A percentile compares a stretch with the other conserved stretches of the same genome.
Evolutionary conservation across 2,113 vertebrate genomes (phyloP).

Genomic region (Puffinus mauretanicus): DNA sequence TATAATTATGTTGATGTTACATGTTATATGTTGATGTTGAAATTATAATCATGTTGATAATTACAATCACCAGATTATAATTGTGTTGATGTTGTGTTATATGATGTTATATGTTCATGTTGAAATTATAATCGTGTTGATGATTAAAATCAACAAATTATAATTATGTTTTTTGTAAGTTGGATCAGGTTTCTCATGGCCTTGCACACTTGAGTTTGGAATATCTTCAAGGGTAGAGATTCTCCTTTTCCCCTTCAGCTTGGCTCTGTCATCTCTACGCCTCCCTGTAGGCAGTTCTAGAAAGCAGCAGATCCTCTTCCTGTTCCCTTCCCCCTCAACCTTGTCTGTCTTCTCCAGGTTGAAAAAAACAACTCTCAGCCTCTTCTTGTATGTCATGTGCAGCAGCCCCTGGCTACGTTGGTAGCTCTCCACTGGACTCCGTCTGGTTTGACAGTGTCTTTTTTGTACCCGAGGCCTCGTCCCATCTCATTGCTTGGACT

Average conservation of each 20-base stretch:
- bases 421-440: neutral
- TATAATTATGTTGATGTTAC: neutral
- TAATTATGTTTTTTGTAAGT: neutral
- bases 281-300: neutral
- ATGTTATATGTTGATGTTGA: neutral
- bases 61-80: neutral
- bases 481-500: neutral
- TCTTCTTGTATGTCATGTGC: fast-evolving
- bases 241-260: neutral
- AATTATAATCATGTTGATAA: neutral
- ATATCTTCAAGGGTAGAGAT: neutral
- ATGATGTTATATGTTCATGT: neutral
- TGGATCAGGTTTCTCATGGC: neutral
- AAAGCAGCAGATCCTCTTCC: neutral
- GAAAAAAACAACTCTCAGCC: neutral
- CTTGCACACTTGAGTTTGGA: neutral
- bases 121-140: neutral
- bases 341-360: neutral
- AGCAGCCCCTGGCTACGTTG: neutral
- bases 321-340: neutral
- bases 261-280: neutral
- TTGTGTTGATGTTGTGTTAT: neutral
- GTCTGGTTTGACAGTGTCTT: fast-evolving
- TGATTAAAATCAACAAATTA: neutral
- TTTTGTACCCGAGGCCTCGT: neutral